Evolutionary conservation across 2,797 vertebrate species (phyloP), one percentile per base, ranked within the genome.

Genomic region (Girardinus metallicus): DNA sequence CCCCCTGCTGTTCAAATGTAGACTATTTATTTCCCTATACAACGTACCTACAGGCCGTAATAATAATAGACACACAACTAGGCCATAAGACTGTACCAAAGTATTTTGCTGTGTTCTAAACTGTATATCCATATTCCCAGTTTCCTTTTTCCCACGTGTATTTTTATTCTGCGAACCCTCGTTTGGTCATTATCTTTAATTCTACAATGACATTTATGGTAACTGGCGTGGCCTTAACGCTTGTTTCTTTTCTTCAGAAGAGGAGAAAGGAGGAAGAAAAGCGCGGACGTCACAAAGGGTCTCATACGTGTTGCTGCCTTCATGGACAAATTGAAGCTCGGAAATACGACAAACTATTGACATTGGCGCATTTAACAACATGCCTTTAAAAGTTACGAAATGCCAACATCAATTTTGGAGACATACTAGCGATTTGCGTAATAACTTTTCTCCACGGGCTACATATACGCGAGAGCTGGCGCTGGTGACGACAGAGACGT

Each of bases 271-370:
- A 82, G 80, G 53, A 36, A 5, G 26, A 18, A 73, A 75, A 55
- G 64, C 0, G 64, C 16, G 57, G 43, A 94, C 95, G 95, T 95
- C 94, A 96, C 86, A 68, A 84, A 86, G 70, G 31, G 62, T 62
- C 78, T 83, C 88, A 91, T 86, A 92, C 89, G 75, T 74, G 29
- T 62, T 53, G 90, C 39, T 88, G 77, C 87, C 23, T 94, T 94
- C 83, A 77, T 0, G 5, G 12, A 0, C 26, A 43, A 0, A 0
- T 4, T n/a, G 0, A 81, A 85, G 53, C 78, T 81, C 83, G 83
- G 82, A 88, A 85, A 88, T 70, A 9, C 0, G 0, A 21, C 0
- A 15, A 46, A 57, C n/a, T 34, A 1, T 2, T 0, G 0, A 49
- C 4, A 0, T 13, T 8, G 1, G 3, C 39, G 23, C 2, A 1